phyloP scores from a whole-genome alignment of 2,888 invertebrate genomes.

The Agrotis ipsilon region DNA sequence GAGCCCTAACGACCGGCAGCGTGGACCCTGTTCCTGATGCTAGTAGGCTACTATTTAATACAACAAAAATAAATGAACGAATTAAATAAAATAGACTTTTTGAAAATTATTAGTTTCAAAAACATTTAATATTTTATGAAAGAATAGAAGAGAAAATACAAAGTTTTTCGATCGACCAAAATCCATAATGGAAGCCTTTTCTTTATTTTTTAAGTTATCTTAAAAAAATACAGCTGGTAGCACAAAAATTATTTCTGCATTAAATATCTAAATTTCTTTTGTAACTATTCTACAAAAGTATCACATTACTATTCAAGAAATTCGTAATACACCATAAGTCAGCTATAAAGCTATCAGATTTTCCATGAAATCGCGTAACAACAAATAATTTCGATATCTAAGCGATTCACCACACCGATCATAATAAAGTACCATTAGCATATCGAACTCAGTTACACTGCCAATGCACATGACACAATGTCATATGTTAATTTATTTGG shows the following conservation, averaged over 20 bases:
- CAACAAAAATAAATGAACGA: too few relatives aligned
- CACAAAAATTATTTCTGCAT: constrained; percentile 1
- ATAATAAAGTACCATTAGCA: constrained; percentile 79
- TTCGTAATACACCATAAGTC: constrained; percentile 59
- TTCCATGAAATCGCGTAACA: constrained; percentile 74
- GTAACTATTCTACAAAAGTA: constrained; percentile 18
- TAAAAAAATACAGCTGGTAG: not conserved
- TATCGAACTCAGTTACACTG: constrained; percentile 67
- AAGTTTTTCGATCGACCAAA: too few relatives aligned
- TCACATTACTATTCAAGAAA: constrained; percentile 45
- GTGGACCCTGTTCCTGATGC: too few relatives aligned
- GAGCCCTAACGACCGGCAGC: too few relatives aligned
- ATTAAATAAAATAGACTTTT: too few relatives aligned
- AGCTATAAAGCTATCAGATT: constrained; percentile 68
- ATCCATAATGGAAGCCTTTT: too few relatives aligned
- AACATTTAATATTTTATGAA: too few relatives aligned
- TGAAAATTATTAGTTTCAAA: too few relatives aligned
- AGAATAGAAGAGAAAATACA: too few relatives aligned
- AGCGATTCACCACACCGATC: constrained; percentile 73
- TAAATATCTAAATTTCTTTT: constrained; percentile 9
- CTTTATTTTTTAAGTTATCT: not conserved
- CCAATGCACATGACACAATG: constrained; percentile 69
- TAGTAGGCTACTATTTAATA: too few relatives aligned
- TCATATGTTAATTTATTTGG: constrained; percentile 85
- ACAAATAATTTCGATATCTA: constrained; percentile 70